phyloP scores from a whole-genome alignment of 2,113 vertebrate species.

The Solea senegalensis region DNA sequence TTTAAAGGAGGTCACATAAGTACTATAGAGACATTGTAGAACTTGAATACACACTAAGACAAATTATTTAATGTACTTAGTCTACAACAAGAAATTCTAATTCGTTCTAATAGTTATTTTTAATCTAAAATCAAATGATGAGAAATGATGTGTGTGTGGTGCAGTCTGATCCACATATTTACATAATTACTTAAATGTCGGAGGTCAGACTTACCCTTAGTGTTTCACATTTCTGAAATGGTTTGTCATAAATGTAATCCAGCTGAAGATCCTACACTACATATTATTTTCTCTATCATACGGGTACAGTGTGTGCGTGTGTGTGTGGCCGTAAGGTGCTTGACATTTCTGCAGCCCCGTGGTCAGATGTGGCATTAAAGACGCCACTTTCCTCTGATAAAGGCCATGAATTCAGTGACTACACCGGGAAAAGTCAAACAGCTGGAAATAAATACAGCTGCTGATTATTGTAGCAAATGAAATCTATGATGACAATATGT shows the following conservation, averaged over 20 bases:
- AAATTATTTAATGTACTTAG: no score
- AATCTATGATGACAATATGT: not conserved
- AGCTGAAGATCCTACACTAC: conserved; percentile 5
- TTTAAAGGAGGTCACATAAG: no score
- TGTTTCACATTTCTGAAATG: not conserved
- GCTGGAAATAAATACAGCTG: no score
- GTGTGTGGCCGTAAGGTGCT: not conserved
- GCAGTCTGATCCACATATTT: not conserved
- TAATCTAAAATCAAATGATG: no score
- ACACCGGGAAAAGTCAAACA: conserved; percentile 13
- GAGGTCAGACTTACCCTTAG: conserved; percentile 19
- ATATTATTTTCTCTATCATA: not conserved
- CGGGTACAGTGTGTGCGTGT: not conserved
- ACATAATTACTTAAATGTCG: conserved; percentile 16
- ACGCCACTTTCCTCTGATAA: not conserved
- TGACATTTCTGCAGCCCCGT: conserved; percentile 62
- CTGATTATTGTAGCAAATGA: no score
- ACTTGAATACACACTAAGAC: no score
- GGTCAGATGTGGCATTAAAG: conserved; percentile 64
- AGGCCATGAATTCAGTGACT: conserved; percentile 10
- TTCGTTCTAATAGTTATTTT: no score
- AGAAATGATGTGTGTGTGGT: not conserved
- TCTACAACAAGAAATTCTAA: no score
- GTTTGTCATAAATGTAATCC: not conserved
- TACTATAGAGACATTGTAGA: no score